Evolutionary conservation across 1,140 invertebrate species (phyloP), one percentile per base, ranked within the genome.

Genomic region (Meloidogyne chitwoodi): DNA sequence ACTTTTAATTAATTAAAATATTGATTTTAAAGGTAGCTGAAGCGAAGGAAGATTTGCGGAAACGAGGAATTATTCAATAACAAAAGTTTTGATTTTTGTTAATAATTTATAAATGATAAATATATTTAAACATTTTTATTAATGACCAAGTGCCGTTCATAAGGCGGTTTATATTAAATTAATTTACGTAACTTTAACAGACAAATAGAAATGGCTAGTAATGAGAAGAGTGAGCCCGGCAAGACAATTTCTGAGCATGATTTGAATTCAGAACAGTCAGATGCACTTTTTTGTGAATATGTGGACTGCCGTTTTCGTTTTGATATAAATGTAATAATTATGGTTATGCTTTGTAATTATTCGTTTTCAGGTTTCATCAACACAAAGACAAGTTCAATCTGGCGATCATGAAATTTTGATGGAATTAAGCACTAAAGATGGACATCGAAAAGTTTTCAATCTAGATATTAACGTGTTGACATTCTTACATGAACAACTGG

Each of bases 51-150:
- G 76, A 77, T 61, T 64, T 64, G 67, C 8, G 22, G 16, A 56
- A 70, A 61, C 31, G 61, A 44, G 38, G 68, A 2, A 63, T 77
- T n/a, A 77, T 77, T 29, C 5, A 56, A n/a, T 48, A n/a, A n/a
- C n/a, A 3, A 19, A 48, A 5, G 19, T 48, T 2, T 1, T 48
- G n/a, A n/a, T n/a, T n/a, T n/a, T n/a, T n/a, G n/a, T n/a, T n/a
- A n/a, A n/a, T n/a, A n/a, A n/a, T n/a, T n/a, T n/a, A n/a, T n/a
- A n/a, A n/a, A n/a, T n/a, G n/a, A n/a, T n/a, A n/a, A n/a, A n/a
- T n/a, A n/a, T n/a, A n/a, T n/a, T n/a, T n/a, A n/a, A n/a, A n/a
- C n/a, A n/a, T n/a, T n/a, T n/a, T n/a, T n/a, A n/a, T n/a, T n/a
- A n/a, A n/a, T n/a, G n/a, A n/a, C n/a, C n/a, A n/a, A n/a, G n/a